Base-by-base conservation (phyloP, 1,140 invertebrate genomes). In the Brachionus angularis region DNA sequence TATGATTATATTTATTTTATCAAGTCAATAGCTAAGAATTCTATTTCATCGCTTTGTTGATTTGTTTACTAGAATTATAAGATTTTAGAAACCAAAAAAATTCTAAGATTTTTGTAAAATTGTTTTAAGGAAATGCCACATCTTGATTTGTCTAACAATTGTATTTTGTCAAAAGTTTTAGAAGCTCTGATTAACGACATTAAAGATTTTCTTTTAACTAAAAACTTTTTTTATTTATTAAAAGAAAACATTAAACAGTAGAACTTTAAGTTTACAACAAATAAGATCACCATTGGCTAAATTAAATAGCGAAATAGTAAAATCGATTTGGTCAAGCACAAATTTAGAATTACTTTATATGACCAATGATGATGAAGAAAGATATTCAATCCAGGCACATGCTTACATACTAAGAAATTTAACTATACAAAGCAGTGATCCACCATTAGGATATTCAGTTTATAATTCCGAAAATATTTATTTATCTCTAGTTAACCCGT, bases 301-400 rank as follows among this genome's bases (percentile, higher is more conserved):
- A 18, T 74, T 85, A 8, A 83, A 82, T 55, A 55, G 76, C 4
- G 82, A 81, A 74, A 77, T 78, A 14, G 82, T 85, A 1, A 75
- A 79, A 10, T 82, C 81, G 1, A 79, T 85, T 74, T 85, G 84
- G 84, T 77, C 83, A 4, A 83, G 83, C 71, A 78, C 85, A 4
- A 81, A 79, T 61, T 75, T 84, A 44, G 84, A 85, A 75, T 75
- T 85, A 12, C 76, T 85, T 1, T 85, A 85, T 74, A 76, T 85
- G 52, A 85, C 84, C 31, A 85, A 84, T 74, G 84, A 85, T 77
- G 84, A 85, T 74, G 84, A 85, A 73, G 84, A 85, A 74, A 75
- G 84, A 53, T 85, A 84, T 77, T 83, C 82, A 67, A 85, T 85
- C 72, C 80, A 85, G 76, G 83, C 84, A 47, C 83, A 85, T 73